Evolutionary conservation across 2,797 vertebrate species (phyloP).

Genomic region (Oceanodroma leucorhoa): DNA sequence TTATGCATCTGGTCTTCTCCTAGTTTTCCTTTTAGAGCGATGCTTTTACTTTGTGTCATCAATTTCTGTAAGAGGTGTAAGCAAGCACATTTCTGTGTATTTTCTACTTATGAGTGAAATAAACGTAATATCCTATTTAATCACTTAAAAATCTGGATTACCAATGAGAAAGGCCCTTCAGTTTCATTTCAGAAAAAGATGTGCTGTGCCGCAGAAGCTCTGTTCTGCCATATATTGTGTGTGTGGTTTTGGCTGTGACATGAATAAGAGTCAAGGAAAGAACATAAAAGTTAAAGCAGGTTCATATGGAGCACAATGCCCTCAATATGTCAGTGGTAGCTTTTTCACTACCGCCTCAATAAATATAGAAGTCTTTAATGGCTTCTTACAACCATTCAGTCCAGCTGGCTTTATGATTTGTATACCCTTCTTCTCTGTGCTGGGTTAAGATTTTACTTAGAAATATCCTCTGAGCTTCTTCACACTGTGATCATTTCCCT

Average conservation of each 20-base stretch:
- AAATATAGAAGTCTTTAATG: constrained; percentile 10
- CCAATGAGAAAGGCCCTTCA: neutral
- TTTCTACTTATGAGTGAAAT: neutral
- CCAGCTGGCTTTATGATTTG: neutral
- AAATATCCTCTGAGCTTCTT: neutral
- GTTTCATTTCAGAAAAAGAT: neutral
- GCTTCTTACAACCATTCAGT: neutral
- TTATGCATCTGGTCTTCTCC: neutral
- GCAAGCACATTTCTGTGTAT: neutral
- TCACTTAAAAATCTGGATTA: neutral
- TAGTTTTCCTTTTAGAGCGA: neutral
- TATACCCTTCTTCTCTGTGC: neutral
- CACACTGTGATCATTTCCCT: neutral
- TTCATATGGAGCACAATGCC: neutral
- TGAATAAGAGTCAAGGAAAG: neutral
- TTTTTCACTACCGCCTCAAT: neutral
- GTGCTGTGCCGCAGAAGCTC: neutral
- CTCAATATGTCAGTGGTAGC: constrained; percentile 18
- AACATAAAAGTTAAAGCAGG: neutral
- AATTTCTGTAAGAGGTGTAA: neutral
- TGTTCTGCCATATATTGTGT: neutral
- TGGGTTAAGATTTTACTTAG: constrained; percentile 7
- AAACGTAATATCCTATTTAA: neutral
- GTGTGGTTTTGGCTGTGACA: neutral
- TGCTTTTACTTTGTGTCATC: neutral